These are phyloP conservation scores for Chloropsis hardwickii DNA, from an alignment of 2,113 vertebrate genomes.

Conservation along the genomic window DNA sequence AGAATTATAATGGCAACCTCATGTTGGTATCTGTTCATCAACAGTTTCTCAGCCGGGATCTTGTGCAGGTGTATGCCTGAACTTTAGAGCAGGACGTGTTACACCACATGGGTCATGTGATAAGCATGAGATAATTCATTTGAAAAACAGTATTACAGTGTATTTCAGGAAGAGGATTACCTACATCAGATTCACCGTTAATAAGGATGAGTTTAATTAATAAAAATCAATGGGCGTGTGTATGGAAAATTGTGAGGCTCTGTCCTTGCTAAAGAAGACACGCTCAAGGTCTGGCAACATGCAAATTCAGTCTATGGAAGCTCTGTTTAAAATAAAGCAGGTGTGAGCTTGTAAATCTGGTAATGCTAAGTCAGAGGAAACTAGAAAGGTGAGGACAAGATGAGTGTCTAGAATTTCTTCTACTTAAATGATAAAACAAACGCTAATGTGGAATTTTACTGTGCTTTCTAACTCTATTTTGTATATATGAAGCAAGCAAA, in stretches of 20 bases:
- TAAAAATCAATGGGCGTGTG: background rate
- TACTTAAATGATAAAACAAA: background rate
- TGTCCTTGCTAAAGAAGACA: background rate
- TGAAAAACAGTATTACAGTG: background rate
- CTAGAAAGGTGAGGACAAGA: background rate
- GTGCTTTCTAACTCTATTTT: background rate
- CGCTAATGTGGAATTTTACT: background rate
- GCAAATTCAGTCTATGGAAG: background rate
- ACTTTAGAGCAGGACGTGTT: background rate
- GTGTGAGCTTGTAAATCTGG: conserved; percentile 22
- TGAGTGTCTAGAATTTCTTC: background rate
- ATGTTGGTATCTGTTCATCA: background rate
- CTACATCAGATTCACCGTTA: background rate
- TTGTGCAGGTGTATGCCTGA: background rate
- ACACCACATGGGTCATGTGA: background rate
- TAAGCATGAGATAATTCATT: background rate
- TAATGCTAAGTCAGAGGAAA: background rate
- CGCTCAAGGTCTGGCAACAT: background rate
- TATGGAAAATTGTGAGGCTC: background rate
- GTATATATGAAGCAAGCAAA: background rate
- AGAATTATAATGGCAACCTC: background rate
- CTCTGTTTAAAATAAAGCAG: conserved; percentile 3
- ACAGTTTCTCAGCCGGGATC: background rate
- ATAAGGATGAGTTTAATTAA: background rate
- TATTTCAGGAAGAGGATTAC: background rate